These are phyloP conservation scores for Conistra vaccinii DNA, from an alignment of 2,888 invertebrate species.

Conservation along the genomic window DNA sequence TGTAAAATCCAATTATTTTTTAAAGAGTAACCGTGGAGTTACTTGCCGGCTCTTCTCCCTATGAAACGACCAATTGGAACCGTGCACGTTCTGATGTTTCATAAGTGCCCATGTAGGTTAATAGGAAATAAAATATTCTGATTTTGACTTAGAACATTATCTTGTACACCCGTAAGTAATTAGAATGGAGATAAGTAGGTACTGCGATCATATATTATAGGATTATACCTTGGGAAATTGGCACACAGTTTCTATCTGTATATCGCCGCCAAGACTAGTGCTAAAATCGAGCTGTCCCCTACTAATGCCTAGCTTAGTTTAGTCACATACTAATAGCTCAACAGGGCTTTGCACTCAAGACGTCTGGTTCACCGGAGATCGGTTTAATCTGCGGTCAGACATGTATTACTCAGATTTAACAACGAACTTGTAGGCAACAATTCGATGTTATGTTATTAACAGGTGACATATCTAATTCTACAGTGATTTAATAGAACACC, in stretches of 20 bases:
- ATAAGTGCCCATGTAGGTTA: too few species aligned
- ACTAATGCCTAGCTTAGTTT: conserved; percentile 8
- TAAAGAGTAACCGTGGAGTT: too few species aligned
- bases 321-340: conserved; percentile 17
- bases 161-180: neutral
- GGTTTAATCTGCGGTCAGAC: conserved; percentile 4
- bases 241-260: neutral
- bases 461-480: neutral
- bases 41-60: too few species aligned
- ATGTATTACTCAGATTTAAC: neutral
- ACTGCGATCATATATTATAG: neutral
- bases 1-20: too few species aligned
- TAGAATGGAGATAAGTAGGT: neutral
- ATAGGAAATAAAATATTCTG: too few species aligned
- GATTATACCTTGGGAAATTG: neutral
- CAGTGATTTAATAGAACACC: neutral
- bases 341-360: conserved; percentile 38
- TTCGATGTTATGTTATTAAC: neutral
- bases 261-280: neutral
- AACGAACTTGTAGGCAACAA: neutral
- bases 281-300: conserved; percentile 8
- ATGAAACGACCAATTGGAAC: too few species aligned
- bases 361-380: conserved; percentile 1
- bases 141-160: too few species aligned
- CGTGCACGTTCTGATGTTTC: too few species aligned